These are phyloP conservation scores for Isurus oxyrinchus DNA, from an alignment of 2,113 vertebrate species.

Conservation along the genomic window DNA sequence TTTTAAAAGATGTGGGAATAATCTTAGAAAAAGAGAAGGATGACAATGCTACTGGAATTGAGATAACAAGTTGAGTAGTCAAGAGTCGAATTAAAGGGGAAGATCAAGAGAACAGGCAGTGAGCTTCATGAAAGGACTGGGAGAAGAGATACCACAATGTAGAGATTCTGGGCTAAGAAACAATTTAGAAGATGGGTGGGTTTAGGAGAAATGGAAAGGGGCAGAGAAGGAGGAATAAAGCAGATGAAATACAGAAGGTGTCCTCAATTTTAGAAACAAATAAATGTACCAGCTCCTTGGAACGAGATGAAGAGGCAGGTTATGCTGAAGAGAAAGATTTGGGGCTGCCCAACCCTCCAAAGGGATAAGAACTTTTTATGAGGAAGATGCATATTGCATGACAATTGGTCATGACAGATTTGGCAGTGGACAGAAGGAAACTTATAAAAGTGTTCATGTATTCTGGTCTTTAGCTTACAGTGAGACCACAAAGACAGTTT, in stretches of 20 bases:
- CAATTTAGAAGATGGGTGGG: not conserved
- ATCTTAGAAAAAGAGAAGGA: not conserved
- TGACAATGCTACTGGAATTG: not conserved
- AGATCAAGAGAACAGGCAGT: too few relatives aligned
- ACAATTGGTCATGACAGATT: not conserved
- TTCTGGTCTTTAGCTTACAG: not conserved
- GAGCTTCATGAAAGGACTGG: not conserved
- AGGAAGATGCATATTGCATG: not conserved
- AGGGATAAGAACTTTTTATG: not conserved
- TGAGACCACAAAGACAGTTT: not conserved
- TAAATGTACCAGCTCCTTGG: too few relatives aligned
- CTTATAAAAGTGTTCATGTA: not conserved
- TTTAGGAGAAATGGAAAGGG: not conserved
- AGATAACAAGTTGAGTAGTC: not conserved
- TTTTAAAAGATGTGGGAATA: too few relatives aligned
- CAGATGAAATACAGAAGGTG: not conserved
- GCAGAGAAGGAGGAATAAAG: not conserved
- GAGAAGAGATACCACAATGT: not conserved
- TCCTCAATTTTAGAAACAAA: not conserved
- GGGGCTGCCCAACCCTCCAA: not conserved
- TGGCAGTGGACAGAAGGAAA: not conserved
- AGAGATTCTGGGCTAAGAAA: not conserved
- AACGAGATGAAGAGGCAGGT: not conserved
- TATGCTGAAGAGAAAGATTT: not conserved
- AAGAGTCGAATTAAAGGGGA: not conserved